Evolutionary conservation across 2,113 vertebrate species (phyloP), one percentile per base, ranked within the genome.

Genomic region (Tetrax tetrax): DNA sequence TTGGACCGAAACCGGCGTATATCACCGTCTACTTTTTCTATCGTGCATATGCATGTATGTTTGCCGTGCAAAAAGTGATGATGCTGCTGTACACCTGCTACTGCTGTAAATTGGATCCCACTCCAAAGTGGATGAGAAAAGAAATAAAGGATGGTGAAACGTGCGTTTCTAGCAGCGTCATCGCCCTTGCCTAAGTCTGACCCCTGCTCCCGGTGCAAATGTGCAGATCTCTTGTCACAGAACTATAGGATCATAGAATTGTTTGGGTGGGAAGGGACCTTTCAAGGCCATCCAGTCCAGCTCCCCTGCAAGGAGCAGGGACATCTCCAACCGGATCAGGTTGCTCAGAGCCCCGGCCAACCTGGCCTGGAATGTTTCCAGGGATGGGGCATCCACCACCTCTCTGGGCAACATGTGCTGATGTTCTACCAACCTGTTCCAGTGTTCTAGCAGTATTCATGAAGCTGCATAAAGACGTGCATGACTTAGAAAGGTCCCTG

Each of bases 21-120:
- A 37, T 85, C 87, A 22, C 47, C 14, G 64, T 41, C 72, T 41
- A 2, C 9, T 28, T 63, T 74, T n/a, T 16, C 45, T 11, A 5
- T 43, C 1, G 1, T 18, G 27, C n/a, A 3, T 35, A 19, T 10
- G 38, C 38, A 16, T 10, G 4, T 11, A 13, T 1, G n/a, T 23
- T 78, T 69, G 61, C 25, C 24, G 1, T 11, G 76, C n/a, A 59
- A 31, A 4, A 54, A 7, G 3, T 1, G n/a, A 70, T n/a, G 69
- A n/a, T 5, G 56, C 29, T 17, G 75, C 77, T 21, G 45, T 5
- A 33, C 19, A 4, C 2, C 10, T n/a, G 19, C 23, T 69, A 6
- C 31, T 37, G 54, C 66, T 86, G 48, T 6, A 2, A 8, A 5
- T 5, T 57, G 82, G n/a, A 4, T 48, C 35, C 24, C 28, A 14